Evolutionary conservation across 2,113 vertebrate species (phyloP).

Genomic region (Poeciliopsis occidentalis): DNA sequence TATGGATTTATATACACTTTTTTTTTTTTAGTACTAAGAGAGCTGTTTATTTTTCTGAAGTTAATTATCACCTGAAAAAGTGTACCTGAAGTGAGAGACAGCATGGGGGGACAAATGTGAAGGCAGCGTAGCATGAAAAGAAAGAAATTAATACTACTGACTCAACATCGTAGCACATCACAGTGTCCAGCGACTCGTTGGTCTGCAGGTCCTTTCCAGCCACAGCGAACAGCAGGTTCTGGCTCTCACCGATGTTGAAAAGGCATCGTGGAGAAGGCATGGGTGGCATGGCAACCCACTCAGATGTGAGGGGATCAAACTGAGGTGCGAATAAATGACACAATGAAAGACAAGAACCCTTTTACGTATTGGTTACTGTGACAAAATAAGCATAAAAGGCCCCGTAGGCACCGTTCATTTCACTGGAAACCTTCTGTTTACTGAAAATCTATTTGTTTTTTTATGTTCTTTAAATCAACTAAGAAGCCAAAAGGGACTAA

Average conservation of each 20-base stretch:
- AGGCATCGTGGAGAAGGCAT: slow-evolving; percentile 95
- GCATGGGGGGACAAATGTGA: background rate
- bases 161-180: slow-evolving; percentile 92
- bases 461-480: background rate
- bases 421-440: background rate
- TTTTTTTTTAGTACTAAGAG: background rate
- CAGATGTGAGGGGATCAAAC: slow-evolving; percentile 88
- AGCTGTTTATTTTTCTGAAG: background rate
- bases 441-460: background rate
- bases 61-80: slow-evolving; percentile 37
- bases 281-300: slow-evolving; percentile 94
- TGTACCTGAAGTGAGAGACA: background rate
- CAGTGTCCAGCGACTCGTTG: slow-evolving; percentile 91
- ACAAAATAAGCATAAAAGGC: no score
- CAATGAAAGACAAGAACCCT: background rate
- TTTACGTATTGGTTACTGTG: background rate
- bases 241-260: slow-evolving; percentile 90
- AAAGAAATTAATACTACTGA: slow-evolving; percentile 70
- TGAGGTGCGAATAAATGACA: slow-evolving; percentile 51
- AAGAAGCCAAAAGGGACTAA: background rate
- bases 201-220: slow-evolving; percentile 97
- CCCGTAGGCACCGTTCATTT: background rate
- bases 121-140: background rate
- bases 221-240: slow-evolving; percentile 89
- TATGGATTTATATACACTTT: background rate